Evolutionary conservation across 2,888 invertebrate genomes (phyloP).

Genomic region (Diabrotica balteata): DNA sequence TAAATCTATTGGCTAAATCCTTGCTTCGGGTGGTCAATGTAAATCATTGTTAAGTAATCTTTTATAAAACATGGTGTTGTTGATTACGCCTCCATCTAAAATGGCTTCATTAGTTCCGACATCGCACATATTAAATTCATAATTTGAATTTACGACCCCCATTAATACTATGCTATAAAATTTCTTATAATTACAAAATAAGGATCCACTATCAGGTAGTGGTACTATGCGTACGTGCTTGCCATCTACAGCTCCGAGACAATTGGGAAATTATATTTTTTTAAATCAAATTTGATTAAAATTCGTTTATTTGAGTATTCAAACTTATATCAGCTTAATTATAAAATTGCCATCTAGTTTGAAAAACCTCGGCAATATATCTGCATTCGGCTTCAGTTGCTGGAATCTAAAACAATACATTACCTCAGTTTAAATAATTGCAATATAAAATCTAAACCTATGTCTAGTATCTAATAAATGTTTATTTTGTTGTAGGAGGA

Average conservation of each 20-base stretch:
- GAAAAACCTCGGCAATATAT: slow-evolving; percentile 7
- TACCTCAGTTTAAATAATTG: slow-evolving; percentile 3
- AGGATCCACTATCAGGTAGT: too few relatives aligned
- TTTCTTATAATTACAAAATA: too few relatives aligned
- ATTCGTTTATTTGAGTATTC: slow-evolving; percentile 2
- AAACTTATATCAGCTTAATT: background rate
- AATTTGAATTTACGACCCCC: slow-evolving; percentile 4
- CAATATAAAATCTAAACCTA: background rate
- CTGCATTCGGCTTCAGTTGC: slow-evolving; percentile 5
- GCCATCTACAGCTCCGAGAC: too few relatives aligned
- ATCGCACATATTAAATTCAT: slow-evolving; percentile 4
- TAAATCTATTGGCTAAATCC: slow-evolving; percentile 10
- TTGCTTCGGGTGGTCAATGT: background rate
- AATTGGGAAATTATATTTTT: too few relatives aligned
- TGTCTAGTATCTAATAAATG: background rate
- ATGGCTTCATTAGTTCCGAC: background rate
- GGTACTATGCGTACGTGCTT: too few relatives aligned
- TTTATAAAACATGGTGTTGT: slow-evolving; percentile 2
- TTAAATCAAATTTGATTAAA: too few relatives aligned
- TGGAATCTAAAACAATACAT: slow-evolving; percentile 12
- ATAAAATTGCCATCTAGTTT: slow-evolving; percentile 11
- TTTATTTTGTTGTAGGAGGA: background rate
- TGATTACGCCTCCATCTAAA: slow-evolving; percentile 5
- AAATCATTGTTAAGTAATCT: slow-evolving; percentile 3
- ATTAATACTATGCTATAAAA: too few relatives aligned